Evolutionary conservation across 2,797 vertebrate species (phyloP), one percentile per base, ranked within the genome.

Genomic region (Liparis tanakae): DNA sequence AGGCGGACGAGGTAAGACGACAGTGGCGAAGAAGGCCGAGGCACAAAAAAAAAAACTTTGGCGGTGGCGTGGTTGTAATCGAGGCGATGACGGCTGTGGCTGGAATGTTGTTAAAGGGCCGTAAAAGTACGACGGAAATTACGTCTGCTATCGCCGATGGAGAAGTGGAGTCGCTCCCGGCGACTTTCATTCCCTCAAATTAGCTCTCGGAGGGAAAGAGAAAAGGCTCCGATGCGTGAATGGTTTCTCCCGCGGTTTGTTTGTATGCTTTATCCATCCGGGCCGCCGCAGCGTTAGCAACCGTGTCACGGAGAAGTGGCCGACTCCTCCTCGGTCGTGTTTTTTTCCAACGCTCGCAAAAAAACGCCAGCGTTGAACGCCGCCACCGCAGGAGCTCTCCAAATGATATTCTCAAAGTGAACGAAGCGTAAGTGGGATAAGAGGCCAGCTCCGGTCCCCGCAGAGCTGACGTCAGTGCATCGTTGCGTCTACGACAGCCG

Each of bases 351-450:
- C 37, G 63, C 79, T 80, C 76, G 25, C 48, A 44, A 50, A 59
- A 25, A 25, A 25, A 20, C 54, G 69, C 67, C 56, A 10, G 13
- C 44, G 17, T 36, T 36, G 60, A 56, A 48, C 67, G 37, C 18
- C 58, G 22, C 10, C 41, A 43, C 72, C 54, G 53, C 64, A 44
- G 66, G 57, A 83, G 78, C 43, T 65, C 74, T 66, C 57, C 71
- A 57, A 30, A 74, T 80, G 66, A 74, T 62, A 78, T 71, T 37
- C 60, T 63, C 51, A 37, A 68, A 67, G 67, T 5, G 37, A 79
- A 64, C 15, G 13, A 71, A 75, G 78, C 81, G 43, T 33, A 66
- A 76, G 74, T 67, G 72, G 71, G 78, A 61, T 72, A 72, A 76
- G 72, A 62, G 69, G 77, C 57, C 69, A 75, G 59, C 59, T 74